Base-by-base conservation (phyloP, 2,113 vertebrate genomes). In the Pithys albifrons region DNA sequence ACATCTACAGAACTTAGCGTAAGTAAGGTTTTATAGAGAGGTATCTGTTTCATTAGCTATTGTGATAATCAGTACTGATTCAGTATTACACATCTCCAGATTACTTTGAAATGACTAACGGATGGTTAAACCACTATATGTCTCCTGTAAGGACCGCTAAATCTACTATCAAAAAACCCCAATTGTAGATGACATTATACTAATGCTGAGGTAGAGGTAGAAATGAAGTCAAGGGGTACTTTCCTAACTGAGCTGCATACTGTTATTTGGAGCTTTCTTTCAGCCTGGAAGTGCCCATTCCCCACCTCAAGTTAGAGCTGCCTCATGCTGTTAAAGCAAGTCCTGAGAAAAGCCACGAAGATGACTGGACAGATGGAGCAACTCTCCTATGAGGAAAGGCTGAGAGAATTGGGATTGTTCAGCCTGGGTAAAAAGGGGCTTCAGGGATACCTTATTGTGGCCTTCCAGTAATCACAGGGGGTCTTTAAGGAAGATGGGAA, bases 51-150 rank as follows among this genome's bases (percentile, higher is more conserved):
- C 67, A 88, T 70, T 85, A 87, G 61, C 31, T 31, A 35, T 89
- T 91, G 66, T 55, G n/a, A 92, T 81, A 86, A 95, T 69, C 64
- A 74, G 43, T 43, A 69, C n/a, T 27, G 48, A 83, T 85, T 93
- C 88, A 88, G 43, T 55, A 54, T 37, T 61, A 62, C 37, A 43
- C 1, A 14, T 65, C 69, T 89, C 74, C 25, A 76, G 35, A 45
- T 54, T 88, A 51, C 86, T 97, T 96, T 95, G 71, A 93, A 94
- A 93, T 85, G n/a, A 91, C 33, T 51, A 58, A 67, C 88, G 43
- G 58, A 48, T 41, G 61, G 28, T 89, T 78, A 76, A 95, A 85
- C 91, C 39, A 11, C 48, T 89, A 2, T 39, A 14, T 15, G n/a
- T 58, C 3, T 75, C 79, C 83, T 93, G 59, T 88, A 96, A 88